A percentile compares a stretch with the other conserved stretches of the same genome.
phyloP scores from a whole-genome alignment of 2,113 vertebrate species.

The Spheniscus mendiculus region DNA sequence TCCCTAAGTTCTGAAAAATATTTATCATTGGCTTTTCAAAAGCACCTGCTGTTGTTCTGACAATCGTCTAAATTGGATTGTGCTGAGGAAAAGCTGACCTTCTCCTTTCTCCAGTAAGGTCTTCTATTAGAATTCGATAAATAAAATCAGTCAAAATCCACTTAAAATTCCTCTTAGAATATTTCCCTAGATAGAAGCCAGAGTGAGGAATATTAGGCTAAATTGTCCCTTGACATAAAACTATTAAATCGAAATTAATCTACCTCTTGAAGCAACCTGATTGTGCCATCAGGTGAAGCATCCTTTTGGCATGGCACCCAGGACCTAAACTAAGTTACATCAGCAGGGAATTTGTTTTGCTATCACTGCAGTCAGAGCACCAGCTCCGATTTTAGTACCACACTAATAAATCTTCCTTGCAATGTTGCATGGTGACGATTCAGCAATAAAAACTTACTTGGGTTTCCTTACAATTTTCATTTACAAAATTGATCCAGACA shows the following conservation, averaged over 20 bases:
- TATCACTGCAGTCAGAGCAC: neutral
- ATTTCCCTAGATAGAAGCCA: neutral
- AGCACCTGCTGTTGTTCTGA: neutral
- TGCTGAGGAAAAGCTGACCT: slow-evolving; percentile 17
- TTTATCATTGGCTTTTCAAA: neutral
- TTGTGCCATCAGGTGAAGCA: neutral
- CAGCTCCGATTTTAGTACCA: neutral
- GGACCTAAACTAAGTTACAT: neutral
- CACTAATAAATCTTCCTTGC: neutral
- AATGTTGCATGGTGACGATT: neutral
- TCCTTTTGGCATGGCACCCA: neutral
- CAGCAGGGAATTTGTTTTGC: slow-evolving; percentile 7
- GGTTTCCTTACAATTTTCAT: neutral
- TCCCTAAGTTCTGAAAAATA: neutral
- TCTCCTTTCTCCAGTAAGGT: neutral
- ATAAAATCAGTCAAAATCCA: slow-evolving; percentile 24
- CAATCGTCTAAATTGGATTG: neutral
- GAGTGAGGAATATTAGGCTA: slow-evolving; percentile 11
- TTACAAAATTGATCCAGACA: slow-evolving; percentile 12
- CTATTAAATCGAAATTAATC: slow-evolving; percentile 17
- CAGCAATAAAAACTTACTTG: neutral
- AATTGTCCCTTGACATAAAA: slow-evolving; percentile 40
- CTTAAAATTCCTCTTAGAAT: slow-evolving; percentile 32
- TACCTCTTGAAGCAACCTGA: neutral
- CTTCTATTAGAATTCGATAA: neutral